Percentiles rank a stretch among this genome's conserved stretches.
These are phyloP conservation scores for Marronus borbonicus DNA, from an alignment of 2,888 invertebrate species.

Conservation along the genomic window DNA sequence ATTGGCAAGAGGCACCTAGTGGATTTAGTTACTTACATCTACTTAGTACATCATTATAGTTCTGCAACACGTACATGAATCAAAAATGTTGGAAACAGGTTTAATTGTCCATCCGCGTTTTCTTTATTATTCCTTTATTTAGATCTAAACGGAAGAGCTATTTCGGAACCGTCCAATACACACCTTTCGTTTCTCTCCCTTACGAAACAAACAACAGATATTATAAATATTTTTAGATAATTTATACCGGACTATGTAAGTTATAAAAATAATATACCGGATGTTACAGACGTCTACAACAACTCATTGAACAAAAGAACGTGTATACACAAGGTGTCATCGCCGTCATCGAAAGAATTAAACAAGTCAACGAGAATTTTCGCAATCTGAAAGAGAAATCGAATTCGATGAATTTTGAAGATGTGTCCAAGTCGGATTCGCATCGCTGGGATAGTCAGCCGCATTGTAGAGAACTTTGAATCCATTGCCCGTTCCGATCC, in stretches of 20 bases:
- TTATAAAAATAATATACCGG: background rate
- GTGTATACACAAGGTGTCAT: background rate
- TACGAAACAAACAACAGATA: background rate
- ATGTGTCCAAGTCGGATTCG: background rate
- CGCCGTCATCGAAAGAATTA: background rate
- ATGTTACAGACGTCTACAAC: background rate
- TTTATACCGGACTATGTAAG: background rate
- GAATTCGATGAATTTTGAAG: background rate
- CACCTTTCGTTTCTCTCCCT: background rate
- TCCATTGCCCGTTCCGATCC: constrained; percentile 51
- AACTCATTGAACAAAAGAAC: background rate
- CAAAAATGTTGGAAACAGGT: too few relatives aligned
- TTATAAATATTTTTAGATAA: background rate
- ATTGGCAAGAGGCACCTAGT: too few relatives aligned
- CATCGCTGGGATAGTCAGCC: background rate
- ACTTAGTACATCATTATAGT: too few relatives aligned
- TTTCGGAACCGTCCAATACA: too few relatives aligned
- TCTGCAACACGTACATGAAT: too few relatives aligned
- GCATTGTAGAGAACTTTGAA: constrained; percentile 52
- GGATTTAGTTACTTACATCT: too few relatives aligned
- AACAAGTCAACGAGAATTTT: background rate
- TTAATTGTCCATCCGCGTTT: too few relatives aligned
- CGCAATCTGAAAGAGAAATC: background rate
- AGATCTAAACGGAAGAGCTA: too few relatives aligned
- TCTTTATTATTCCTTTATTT: too few relatives aligned